A percentile compares a stretch with the other conserved stretches of the same genome.
phyloP scores from a whole-genome alignment of 64 coral and sea anemone genomes.

The Dendronephthya gigantea region DNA sequence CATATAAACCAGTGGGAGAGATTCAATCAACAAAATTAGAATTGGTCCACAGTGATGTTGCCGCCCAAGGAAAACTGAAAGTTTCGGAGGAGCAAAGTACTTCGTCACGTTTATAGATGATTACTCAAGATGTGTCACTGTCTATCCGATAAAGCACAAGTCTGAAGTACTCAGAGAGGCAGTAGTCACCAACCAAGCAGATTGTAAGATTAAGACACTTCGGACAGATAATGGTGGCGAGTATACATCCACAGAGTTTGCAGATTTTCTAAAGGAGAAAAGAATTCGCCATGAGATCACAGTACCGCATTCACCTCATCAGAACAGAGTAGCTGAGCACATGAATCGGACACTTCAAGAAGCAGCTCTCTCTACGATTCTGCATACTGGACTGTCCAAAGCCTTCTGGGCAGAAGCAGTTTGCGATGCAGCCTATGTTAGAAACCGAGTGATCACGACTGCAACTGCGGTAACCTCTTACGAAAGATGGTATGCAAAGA shows the following conservation, averaged over 20 bases:
- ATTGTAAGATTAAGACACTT: conserved; percentile 6
- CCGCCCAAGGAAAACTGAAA: background rate
- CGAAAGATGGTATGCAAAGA: background rate
- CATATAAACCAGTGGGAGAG: conserved; percentile 17
- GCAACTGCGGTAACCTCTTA: background rate
- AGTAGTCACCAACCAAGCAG: background rate
- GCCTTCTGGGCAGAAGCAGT: conserved; percentile 4
- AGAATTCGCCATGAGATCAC: background rate
- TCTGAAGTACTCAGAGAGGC: conserved; percentile 1
- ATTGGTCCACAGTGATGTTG: conserved; percentile 6
- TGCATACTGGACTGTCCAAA: background rate
- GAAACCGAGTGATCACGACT: background rate
- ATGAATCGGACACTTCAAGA: conserved; percentile 4
- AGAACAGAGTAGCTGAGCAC: background rate
- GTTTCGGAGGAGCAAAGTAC: background rate
- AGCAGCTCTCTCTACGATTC: conserved; percentile 21
- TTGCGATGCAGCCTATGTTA: background rate
- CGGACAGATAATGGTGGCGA: background rate
- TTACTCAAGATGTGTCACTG: conserved; percentile 3
- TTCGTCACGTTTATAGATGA: background rate
- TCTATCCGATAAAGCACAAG: background rate
- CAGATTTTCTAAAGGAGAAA: conserved; percentile 1
- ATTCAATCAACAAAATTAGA: conserved; percentile 23
- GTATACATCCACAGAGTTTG: background rate
- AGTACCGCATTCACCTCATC: background rate